Evolutionary conservation across 2,113 vertebrate genomes (phyloP).

Genomic region (Cyanoliseus patagonus): DNA sequence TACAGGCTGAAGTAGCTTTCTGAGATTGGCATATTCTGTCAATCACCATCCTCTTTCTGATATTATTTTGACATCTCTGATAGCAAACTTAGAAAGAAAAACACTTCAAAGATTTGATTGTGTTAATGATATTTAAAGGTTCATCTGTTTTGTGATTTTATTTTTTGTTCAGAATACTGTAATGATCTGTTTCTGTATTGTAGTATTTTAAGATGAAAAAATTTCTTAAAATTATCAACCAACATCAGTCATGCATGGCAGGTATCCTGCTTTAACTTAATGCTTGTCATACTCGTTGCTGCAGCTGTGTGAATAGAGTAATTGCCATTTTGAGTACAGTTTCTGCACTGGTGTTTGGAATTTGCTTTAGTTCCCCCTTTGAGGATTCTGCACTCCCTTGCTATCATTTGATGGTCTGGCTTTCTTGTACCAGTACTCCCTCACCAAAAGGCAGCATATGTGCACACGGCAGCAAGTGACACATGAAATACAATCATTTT

Average conservation of each 20-base stretch:
- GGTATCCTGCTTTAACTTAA: background rate
- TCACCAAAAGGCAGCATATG: background rate
- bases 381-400: background rate
- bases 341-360: background rate
- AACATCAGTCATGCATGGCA: background rate
- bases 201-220: background rate
- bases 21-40: background rate
- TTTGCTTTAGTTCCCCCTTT: background rate
- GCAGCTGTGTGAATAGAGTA: background rate
- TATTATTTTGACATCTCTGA: background rate
- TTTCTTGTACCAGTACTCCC: background rate
- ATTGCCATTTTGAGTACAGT: background rate
- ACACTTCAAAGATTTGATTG: background rate
- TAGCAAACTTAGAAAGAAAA: background rate
- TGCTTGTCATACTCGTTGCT: background rate
- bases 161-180: background rate
- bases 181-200: background rate
- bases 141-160: background rate
- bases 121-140: background rate
- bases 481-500: fast-evolving
- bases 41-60: background rate
- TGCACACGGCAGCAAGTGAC: background rate
- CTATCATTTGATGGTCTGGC: background rate
- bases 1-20: background rate
- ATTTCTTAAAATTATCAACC: background rate